phyloP scores from a whole-genome alignment of 2,113 vertebrate species.

The Origma solitaria region DNA sequence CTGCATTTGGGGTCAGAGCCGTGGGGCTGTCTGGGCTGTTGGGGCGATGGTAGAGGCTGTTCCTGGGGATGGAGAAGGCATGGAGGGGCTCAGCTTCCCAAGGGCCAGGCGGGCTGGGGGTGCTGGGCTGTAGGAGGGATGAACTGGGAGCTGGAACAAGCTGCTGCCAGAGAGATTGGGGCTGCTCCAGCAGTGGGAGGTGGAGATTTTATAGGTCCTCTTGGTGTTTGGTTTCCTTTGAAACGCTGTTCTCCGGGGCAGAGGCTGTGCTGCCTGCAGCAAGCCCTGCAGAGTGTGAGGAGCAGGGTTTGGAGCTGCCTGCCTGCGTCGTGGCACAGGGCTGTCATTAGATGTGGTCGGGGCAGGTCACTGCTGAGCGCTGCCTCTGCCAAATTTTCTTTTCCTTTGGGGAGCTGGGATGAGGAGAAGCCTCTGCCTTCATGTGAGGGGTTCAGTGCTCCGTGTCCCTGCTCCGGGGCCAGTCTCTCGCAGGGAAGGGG shows the following conservation, averaged over 20 bases:
- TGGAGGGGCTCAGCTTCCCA: rapidly evolving
- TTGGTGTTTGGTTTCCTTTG: background rate
- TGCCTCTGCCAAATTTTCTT: background rate
- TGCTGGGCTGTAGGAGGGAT: background rate
- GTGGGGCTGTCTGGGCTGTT: background rate
- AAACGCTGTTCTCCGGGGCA: background rate
- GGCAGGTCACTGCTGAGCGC: background rate
- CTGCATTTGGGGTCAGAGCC: background rate
- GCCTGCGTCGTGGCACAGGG: background rate
- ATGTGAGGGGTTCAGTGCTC: background rate
- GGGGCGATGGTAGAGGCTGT: background rate
- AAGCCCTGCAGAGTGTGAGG: background rate
- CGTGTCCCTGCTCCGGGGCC: rapidly evolving
- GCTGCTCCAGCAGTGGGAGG: background rate
- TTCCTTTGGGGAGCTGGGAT: background rate
- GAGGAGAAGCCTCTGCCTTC: background rate
- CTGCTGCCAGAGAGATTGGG: background rate
- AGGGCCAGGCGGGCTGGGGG: background rate
- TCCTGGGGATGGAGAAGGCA: background rate
- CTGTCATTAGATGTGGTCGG: rapidly evolving
- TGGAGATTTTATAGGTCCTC: background rate
- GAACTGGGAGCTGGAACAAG: background rate
- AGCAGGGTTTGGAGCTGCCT: background rate
- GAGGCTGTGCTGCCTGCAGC: background rate
- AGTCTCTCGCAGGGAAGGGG: background rate